phyloP scores from a whole-genome alignment of 35 echinoderm and acorn worm species.

The Nesometra sesokonis region DNA sequence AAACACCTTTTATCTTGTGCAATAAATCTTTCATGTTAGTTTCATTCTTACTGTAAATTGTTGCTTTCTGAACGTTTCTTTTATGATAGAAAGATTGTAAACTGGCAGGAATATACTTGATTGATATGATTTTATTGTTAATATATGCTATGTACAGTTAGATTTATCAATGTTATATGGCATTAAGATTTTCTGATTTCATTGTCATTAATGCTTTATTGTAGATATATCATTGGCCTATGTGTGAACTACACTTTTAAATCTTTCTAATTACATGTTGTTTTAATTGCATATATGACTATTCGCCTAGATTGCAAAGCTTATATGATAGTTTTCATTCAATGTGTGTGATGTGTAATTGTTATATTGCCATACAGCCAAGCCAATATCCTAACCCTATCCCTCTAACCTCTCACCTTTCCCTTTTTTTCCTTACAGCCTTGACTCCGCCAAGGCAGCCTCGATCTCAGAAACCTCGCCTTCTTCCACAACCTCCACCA shows the following conservation, averaged over 20 bases:
- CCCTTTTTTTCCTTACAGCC: slow-evolving; percentile 15
- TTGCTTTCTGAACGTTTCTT: not conserved
- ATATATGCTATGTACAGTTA: not conserved
- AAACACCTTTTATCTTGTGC: not conserved
- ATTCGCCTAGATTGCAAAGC: not conserved
- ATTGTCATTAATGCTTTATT: not conserved
- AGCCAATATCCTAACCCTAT: not conserved
- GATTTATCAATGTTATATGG: not conserved
- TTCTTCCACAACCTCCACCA: not conserved
- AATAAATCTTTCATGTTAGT: not conserved
- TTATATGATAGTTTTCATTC: not conserved
- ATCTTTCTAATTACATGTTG: not conserved
- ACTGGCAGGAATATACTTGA: not conserved
- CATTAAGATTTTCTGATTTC: not conserved
- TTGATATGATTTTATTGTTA: not conserved
- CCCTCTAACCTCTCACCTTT: not conserved
- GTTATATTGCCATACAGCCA: not conserved
- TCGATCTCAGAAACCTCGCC: not conserved
- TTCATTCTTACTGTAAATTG: not conserved
- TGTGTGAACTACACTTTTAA: not conserved
- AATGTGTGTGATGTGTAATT: not conserved
- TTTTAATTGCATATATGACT: not conserved
- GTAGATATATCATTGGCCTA: not conserved
- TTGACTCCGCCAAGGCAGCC: slow-evolving; percentile 5
- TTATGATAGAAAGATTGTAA: not conserved